A percentile compares a stretch with the other conserved stretches of the same genome.
Conservation (phyloP, 2,888 invertebrate species). For the Crematogaster levior region DNA sequence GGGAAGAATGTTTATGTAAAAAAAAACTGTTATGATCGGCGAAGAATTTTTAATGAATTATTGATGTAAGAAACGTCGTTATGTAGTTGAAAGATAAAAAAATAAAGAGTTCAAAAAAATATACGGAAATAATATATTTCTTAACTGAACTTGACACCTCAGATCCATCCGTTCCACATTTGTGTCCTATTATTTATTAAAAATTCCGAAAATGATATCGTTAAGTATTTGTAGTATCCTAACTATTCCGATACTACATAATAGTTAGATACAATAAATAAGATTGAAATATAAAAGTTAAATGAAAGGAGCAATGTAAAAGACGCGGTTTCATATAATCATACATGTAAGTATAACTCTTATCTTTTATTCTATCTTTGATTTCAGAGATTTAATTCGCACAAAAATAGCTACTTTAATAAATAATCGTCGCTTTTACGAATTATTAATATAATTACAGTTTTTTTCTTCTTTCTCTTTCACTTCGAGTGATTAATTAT, state of each 20-base stretch:
- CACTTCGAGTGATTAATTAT: not conserved
- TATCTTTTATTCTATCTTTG: not conserved
- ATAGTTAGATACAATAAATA: not conserved
- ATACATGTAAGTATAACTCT: not conserved
- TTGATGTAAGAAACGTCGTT: not conserved
- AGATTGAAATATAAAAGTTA: not conserved
- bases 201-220: not conserved
- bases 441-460: not conserved
- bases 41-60: not conserved
- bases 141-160: not conserved
- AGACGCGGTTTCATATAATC: not conserved
- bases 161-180: not conserved
- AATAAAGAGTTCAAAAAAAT: slow-evolving; percentile 8
- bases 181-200: not conserved
- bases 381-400: not conserved
- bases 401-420: not conserved
- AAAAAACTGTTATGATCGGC: not conserved
- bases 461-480: not conserved
- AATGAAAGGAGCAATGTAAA: not conserved
- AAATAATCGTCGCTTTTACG: not conserved
- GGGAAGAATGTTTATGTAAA: not conserved
- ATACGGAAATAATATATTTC: not conserved
- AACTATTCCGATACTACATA: not conserved
- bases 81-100: not conserved
- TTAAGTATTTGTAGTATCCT: too few species aligned